Evolutionary conservation across 2,113 vertebrate species (phyloP).

Genomic region (Eretmochelys imbricata): DNA sequence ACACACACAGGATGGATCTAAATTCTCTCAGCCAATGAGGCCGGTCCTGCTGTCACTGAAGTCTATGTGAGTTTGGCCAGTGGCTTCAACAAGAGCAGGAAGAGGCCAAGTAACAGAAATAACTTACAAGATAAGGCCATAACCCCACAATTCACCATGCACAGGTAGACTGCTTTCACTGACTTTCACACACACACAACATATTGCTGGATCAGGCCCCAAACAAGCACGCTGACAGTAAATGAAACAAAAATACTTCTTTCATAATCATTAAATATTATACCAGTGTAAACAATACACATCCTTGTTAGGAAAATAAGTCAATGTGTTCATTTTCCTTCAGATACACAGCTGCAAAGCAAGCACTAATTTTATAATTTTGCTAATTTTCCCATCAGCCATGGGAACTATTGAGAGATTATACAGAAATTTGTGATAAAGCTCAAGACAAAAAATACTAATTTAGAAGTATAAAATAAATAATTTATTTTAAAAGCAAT

Average conservation of each 20-base stretch:
- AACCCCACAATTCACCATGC: background rate
- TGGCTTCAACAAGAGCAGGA: background rate
- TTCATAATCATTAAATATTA: background rate
- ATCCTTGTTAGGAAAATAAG: background rate
- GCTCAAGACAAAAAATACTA: background rate
- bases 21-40: background rate
- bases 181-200: accelerated
- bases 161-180: background rate
- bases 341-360: background rate
- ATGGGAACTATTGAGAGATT: background rate
- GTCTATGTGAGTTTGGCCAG: background rate
- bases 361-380: background rate
- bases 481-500: background rate
- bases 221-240: background rate
- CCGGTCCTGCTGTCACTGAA: background rate
- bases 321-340: background rate
- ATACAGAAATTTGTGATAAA: background rate
- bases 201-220: background rate
- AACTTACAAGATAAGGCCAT: background rate
- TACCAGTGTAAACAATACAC: accelerated
- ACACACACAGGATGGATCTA: background rate
- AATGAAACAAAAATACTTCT: background rate
- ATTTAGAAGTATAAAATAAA: background rate
- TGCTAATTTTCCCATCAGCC: background rate
- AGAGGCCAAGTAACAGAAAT: background rate